A percentile compares a stretch with the other conserved stretches of the same genome.
phyloP scores from a whole-genome alignment of 2,113 vertebrate genomes.

The Malurus alboscapulatus region DNA sequence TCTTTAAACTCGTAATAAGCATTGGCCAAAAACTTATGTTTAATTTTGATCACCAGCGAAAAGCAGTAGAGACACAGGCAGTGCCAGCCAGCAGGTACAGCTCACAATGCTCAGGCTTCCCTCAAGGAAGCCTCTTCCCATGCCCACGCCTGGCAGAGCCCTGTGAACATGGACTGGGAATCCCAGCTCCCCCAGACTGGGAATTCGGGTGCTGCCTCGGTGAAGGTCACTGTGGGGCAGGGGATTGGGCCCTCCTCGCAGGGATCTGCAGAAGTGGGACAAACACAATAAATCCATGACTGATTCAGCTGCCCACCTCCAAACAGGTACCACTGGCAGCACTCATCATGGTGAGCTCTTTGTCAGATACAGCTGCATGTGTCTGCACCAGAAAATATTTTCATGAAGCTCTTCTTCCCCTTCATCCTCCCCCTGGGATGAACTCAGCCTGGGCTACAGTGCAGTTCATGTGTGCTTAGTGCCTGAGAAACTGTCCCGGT shows the following conservation, averaged over 20 bases:
- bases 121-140: neutral
- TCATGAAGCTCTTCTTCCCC: neutral
- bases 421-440: neutral
- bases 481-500: neutral
- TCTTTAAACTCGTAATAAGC: neutral
- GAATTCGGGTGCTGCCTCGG: neutral
- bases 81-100: neutral
- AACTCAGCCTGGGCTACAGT: neutral
- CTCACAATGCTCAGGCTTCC: neutral
- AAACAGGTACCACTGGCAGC: neutral
- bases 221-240: neutral
- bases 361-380: rapidly evolving
- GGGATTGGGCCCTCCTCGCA: neutral
- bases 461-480: neutral
- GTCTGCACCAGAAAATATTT: neutral
- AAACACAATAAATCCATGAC: neutral
- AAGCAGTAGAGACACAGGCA: neutral
- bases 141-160: neutral
- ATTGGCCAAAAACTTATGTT: rapidly evolving
- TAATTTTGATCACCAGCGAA: neutral
- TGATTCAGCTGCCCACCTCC: neutral
- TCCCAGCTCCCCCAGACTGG: neutral
- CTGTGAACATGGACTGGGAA: neutral
- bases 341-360: neutral
- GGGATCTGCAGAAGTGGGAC: neutral